Evolutionary conservation across 2,113 vertebrate genomes (phyloP), one percentile per base, ranked within the genome.

Genomic region (Motacilla alba): DNA sequence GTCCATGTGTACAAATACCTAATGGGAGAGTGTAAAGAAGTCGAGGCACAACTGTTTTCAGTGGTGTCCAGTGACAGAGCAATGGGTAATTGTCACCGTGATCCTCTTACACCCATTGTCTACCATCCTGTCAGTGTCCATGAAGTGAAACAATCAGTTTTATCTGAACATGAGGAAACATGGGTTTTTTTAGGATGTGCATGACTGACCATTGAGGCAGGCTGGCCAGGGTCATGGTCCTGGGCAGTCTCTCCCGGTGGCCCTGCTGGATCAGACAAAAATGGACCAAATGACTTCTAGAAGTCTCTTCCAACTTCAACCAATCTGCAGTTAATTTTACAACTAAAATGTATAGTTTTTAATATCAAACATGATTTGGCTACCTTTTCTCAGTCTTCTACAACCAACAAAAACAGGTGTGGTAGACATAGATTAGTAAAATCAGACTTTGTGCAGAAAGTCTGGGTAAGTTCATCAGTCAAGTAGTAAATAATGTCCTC

Each of bases 41-140:
- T 77, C 3, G 31, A 13, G 22, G 4, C 28, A 7, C 37, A 28
- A 7, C 44, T 84, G 11, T 73, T 87, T 59, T 37, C 41, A 56
- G 39, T 50, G 39, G 7, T 84, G 12, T 64, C 19, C 21, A 24
- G 28, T 3, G 2, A 27, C 11, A 13, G 49, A 53, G 46, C n/a
- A 87, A 7, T 59, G 27, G 11, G 12, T 41, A 33, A 5, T 58
- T 58, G n/a, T 67, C 37, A 67, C 17, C 9, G 6, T 44, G 31
- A 26, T 83, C 7, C 1, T 15, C 17, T 43, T 43, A 21, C 0
- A 50, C 8, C 23, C 3, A 0, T 37, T 64, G 6, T 55, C 20
- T 50, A 15, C 11, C 46, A 15, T 66, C 7, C 44, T 74, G 26
- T 64, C 22, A 8, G 6, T 77, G 35, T 20, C 52, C 41, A 15